Evolutionary conservation across 2,888 invertebrate genomes (phyloP).

Genomic region (Nymphalis urticae): DNA sequence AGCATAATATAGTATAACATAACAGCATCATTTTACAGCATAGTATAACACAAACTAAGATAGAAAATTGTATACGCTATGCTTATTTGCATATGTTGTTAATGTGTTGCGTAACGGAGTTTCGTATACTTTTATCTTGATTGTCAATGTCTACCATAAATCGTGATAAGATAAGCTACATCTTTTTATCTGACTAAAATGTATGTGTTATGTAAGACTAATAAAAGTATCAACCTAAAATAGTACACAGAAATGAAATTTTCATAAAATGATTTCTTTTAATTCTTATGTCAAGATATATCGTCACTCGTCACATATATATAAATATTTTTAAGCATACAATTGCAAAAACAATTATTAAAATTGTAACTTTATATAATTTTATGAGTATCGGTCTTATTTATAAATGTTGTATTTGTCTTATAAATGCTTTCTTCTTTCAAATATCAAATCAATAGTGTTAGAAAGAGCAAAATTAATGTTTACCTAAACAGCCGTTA

Average conservation of each 20-base stretch:
- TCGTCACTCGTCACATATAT: too few relatives aligned
- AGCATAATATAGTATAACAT: neutral
- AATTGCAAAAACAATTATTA: too few relatives aligned
- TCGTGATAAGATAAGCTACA: conserved; percentile 24
- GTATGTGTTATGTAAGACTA: neutral
- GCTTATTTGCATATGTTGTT: neutral
- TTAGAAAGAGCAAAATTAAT: neutral
- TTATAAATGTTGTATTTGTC: too few relatives aligned
- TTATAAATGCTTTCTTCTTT: too few relatives aligned
- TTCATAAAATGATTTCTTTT: too few relatives aligned
- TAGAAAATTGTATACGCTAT: neutral
- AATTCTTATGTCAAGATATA: too few relatives aligned
- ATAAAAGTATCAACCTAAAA: neutral
- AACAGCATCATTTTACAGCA: neutral
- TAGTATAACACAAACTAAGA: neutral
- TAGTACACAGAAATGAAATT: too few relatives aligned
- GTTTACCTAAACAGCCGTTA: too few relatives aligned
- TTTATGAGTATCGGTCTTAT: too few relatives aligned
- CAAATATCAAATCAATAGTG: too few relatives aligned
- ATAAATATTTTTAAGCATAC: too few relatives aligned
- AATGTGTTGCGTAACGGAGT: conserved; percentile 7
- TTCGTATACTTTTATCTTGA: neutral
- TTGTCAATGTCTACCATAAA: neutral
- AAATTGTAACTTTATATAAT: too few relatives aligned
- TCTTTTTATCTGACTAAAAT: conserved; percentile 11